Base-by-base conservation (phyloP, 1,140 invertebrate species). In the Drosophila biarmipes region DNA sequence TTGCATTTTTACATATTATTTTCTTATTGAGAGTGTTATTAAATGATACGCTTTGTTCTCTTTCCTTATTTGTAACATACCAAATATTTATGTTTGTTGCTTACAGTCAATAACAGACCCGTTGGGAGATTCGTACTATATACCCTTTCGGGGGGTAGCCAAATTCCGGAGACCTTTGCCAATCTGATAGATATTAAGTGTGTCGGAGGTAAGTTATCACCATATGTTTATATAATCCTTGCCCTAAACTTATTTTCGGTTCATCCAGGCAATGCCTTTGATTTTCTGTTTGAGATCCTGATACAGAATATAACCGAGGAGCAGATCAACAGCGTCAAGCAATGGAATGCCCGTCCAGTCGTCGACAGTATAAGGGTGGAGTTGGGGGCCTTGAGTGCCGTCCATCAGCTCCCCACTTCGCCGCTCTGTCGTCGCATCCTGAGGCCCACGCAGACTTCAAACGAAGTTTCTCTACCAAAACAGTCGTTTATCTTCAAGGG, bases 391-490 rank as follows among this genome's bases (percentile, higher is more conserved):
- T 90, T 94, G 34, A 92, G 92, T 76, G 92, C 93, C 6, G 64
- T 94, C 2, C 92, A 93, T 51, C 91, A 90, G 71, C 71, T 94
- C 15, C 74, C 90, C 4, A 67, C 84, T 0, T 93, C 93, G 0
- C 90, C 92, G 0, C 54, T 94, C 2, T 66, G 68, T 34, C 85
- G 40, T 43, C 92, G 51, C 37, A 92, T 77, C 73, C 73, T 89
- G 52, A 90, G 75, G 57, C 90, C 90, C 4, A 54, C 75, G 6
- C 67, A 86, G 21, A 42, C 66, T 19, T 49, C 76, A 0, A 52
- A 29, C 14, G 54, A 2, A 34, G 43, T 10, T 29, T 61, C 55
- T 24, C 55, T 75, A n/a, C 43, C 40, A 43, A 61, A 62, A 15
- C 48, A 62, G 14, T 24, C 54, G 8, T 49, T 73, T 6, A 4